phyloP scores from a whole-genome alignment of 1,140 invertebrate genomes.

The Megalonaias nervosa region DNA sequence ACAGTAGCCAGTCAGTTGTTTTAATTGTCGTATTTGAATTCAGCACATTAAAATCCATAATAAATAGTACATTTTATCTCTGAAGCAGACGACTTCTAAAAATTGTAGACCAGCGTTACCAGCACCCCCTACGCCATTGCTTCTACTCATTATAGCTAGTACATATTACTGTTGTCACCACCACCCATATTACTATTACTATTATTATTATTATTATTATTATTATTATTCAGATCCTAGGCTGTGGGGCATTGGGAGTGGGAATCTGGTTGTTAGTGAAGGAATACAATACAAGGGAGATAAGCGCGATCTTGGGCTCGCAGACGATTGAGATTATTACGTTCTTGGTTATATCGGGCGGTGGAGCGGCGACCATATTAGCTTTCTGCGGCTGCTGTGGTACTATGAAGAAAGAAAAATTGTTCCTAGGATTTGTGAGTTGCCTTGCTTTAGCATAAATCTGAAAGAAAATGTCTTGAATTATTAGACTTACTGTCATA shows the following conservation, averaged over 20 bases:
- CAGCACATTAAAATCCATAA: no score
- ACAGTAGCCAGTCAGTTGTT: no score
- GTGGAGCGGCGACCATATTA: constrained; percentile 61
- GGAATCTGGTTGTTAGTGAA: constrained; percentile 65
- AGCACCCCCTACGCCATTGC: no score
- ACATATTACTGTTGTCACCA: no score
- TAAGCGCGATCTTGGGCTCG: constrained; percentile 58
- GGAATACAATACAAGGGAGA: constrained; percentile 63
- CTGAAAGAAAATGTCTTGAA: no score
- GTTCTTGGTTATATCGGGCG: constrained; percentile 61
- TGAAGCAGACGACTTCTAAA: no score
- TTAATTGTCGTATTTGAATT: no score
- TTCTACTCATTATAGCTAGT: no score
- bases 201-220: no score
- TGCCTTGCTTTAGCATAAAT: not conserved
- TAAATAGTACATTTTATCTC: no score
- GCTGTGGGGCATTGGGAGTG: constrained; percentile 58
- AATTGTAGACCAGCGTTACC: no score
- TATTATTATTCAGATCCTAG: constrained; percentile 53
- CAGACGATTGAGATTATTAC: constrained; percentile 60
- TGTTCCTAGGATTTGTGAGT: constrained; percentile 67
- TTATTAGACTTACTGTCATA: no score
- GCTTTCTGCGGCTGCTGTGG: constrained; percentile 68
- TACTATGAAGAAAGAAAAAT: constrained; percentile 66
- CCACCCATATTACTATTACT: not conserved